A percentile compares a stretch with the other conserved stretches of the same genome.
Conservation (phyloP, 1,140 invertebrate species). For the Akabosia matsudoensis region DNA sequence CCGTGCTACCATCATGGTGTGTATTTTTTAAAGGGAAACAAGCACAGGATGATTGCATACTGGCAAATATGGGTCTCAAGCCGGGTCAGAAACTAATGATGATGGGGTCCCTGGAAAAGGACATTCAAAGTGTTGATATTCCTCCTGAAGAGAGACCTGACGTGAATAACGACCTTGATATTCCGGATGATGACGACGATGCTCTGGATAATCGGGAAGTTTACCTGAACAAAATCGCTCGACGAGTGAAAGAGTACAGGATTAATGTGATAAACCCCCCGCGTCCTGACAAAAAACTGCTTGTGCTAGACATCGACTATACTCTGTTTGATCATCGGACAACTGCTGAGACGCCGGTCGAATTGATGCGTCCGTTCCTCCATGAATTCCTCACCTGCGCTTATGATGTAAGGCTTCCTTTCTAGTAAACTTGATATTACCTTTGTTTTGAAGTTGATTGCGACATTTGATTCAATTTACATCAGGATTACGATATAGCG, state of each 20-base stretch:
- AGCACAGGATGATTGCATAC: conserved; percentile 68
- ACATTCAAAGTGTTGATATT: conserved; percentile 69
- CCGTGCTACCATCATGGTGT: background rate
- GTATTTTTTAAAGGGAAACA: conserved; percentile 65
- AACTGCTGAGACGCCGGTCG: conserved; percentile 76
- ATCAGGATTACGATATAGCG: conserved; percentile 77
- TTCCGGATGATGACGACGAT: conserved; percentile 67
- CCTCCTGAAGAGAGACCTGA: conserved; percentile 76
- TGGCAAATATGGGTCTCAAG: conserved; percentile 72
- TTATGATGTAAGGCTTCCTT: conserved; percentile 75
- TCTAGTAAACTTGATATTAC: too few relatives aligned
- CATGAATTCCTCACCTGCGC: conserved; percentile 92
- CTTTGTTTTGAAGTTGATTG: too few relatives aligned
- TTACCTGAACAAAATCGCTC: conserved; percentile 56
- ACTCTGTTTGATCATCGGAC: conserved; percentile 92
- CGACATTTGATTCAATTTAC: too few relatives aligned
- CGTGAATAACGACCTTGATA: conserved; percentile 71
- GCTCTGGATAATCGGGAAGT: conserved; percentile 74
- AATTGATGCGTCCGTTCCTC: conserved; percentile 91
- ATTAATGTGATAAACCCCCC: conserved; percentile 39
- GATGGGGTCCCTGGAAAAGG: conserved; percentile 91
- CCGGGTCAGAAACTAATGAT: conserved; percentile 92
- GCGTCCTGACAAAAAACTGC: conserved; percentile 68
- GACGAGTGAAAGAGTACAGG: conserved; percentile 43
- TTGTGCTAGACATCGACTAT: conserved; percentile 96